These are phyloP conservation scores for Athripsodes cinereus DNA, from an alignment of 2,888 invertebrate genomes.

Conservation along the genomic window DNA sequence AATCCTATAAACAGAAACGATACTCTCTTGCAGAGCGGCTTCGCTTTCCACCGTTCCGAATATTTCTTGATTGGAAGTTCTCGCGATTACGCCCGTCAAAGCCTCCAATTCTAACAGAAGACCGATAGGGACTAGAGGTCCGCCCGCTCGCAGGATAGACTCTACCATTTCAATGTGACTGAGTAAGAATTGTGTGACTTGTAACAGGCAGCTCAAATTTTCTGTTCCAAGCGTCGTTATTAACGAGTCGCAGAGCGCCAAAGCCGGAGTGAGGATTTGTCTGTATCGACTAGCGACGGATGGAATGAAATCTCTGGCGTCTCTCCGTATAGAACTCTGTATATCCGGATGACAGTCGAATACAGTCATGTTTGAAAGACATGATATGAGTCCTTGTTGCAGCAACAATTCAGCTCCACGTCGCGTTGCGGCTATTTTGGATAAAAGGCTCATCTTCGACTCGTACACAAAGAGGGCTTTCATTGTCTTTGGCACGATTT, in stretches of 20 bases:
- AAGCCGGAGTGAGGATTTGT: constrained; percentile 74
- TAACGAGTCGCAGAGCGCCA: constrained; percentile 74
- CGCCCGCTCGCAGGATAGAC: constrained; percentile 65
- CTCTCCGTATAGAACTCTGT: constrained; percentile 44
- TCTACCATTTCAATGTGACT: constrained; percentile 79
- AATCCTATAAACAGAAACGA: constrained; percentile 59
- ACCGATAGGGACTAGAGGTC: constrained; percentile 57
- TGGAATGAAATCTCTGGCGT: constrained; percentile 57
- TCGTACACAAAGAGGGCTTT: constrained; percentile 80
- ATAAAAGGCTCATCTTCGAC: constrained; percentile 76
- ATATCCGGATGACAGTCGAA: constrained; percentile 70
- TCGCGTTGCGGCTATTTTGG: constrained; percentile 61
- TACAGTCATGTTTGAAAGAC: constrained; percentile 58
- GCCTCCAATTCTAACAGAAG: constrained; percentile 70
- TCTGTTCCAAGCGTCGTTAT: constrained; percentile 77
- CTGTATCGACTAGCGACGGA: constrained; percentile 66
- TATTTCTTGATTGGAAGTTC: constrained; percentile 55
- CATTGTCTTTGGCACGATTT: constrained; percentile 60
- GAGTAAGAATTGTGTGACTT: constrained; percentile 74
- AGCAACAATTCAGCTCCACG: constrained; percentile 66
- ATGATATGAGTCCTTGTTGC: constrained; percentile 71
- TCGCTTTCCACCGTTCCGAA: constrained; percentile 35
- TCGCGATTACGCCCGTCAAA: constrained; percentile 67
- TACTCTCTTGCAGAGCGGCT: constrained; percentile 42
- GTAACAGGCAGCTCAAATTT: constrained; percentile 75